Base-by-base conservation (phyloP, 2,888 invertebrate species). In the Abrostola triplasia region DNA sequence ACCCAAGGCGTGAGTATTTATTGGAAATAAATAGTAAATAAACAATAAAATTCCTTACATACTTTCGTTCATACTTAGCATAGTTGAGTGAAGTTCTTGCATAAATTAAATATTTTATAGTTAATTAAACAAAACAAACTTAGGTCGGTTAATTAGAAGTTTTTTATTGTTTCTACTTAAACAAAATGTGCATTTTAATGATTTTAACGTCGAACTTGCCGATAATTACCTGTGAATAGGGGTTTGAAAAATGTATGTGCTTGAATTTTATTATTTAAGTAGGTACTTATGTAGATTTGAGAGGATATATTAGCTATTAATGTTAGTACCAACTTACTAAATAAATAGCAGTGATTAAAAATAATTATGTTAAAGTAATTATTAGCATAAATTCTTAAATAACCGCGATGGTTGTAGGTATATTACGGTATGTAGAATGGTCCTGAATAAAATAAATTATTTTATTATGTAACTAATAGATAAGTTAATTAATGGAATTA, bases 1-100 rank as follows among this genome's bases (percentile, higher is more conserved):
- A 94, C 83, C 93, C 94, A 75, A 94, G 95, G 91, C 94, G 95
- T 95, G 90, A 95, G 95, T 95, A 93, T 88, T 89, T 87, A 84
- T 85, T 86, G 80, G 76, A 84, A 84, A 81, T 86, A 84, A 67
- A 83, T 82, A 83, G 83, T 89, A 89, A 89, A 91, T 88, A 93
- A 92, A 93, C 91, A 93, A 90, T 88, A 88, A 90, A 91, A 93
- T 93, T 90, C 92, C 84, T 86, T 49, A 81, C 88, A 92, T 93
- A 87, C 82, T 91, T 91, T 82, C 67, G 77, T 73, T 77, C 88
- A 92, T 93, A 85, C 88, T 78, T 86, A 69, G 70, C 82, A 88
- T 90, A 76, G 62, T 77, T 77, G 59, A 60, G 55, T 67, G 62
- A 76, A 77, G 63, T 71, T 74, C 38, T 44, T 47, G 61, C 66